Evolutionary conservation across 2,888 invertebrate genomes (phyloP), one percentile per base, ranked within the genome.

Genomic region (Xanthia togata): DNA sequence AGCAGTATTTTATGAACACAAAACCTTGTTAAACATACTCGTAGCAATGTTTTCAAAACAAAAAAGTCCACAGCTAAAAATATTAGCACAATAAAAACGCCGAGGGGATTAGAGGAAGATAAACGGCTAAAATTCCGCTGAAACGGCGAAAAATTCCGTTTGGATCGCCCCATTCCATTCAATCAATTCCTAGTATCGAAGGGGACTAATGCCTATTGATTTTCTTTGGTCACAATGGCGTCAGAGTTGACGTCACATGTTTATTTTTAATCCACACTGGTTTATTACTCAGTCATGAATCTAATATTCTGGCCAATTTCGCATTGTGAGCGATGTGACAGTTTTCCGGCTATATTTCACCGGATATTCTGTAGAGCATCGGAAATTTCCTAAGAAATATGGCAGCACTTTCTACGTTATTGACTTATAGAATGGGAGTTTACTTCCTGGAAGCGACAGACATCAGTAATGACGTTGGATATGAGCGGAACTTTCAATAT

Each of bases 241-340:
- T 89, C 91, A 90, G 87, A 65, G 78, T 70, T 92, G 92, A 93
- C 91, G 91, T 92, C 91, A 91, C 87, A 80, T 80, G 88, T 88
- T 87, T 92, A 91, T 91, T 90, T 91, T 84, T 81, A 82, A 87
- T 73, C 70, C 73, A 70, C 76, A 71, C 67, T 85, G 84, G 86
- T 90, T 89, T 88, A 89, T 87, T 87, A 84, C 82, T 83, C 71
- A 79, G 82, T 76, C 76, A 75, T 78, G 84, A 87, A 83, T 87
- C 82, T 78, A 75, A 76, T 71, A 88, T 82, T 87, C 81, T 78
- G 79, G 78, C 68, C 74, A 80, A 84, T 81, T 75, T 72, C 64
- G 74, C 69, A 82, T 85, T 85, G 79, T 86, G 65, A n/a, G 35
- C 50, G 70, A 64, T 81, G 73, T 69, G 83, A 78, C 84, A 79